Base-by-base conservation (phyloP, 1,140 invertebrate species). In the Neodiprion pinetum region DNA sequence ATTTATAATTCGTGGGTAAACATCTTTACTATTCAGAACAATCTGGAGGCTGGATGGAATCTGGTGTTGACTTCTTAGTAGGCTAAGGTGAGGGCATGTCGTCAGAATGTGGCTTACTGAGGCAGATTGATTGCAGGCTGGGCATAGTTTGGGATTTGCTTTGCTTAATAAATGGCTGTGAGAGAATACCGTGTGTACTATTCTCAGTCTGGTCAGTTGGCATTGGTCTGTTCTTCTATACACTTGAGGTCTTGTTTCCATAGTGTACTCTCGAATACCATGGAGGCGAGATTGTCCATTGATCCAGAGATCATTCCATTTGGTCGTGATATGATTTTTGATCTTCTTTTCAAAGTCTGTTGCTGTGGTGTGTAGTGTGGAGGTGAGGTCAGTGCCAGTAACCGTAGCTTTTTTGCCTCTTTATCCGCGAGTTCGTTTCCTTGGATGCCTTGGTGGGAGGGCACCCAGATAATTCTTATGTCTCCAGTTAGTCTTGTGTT, bases 361-460 rank as follows among this genome's bases (percentile, higher is more conserved):
- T 14, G 1, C n/a, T 53, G 1, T 53, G 50, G 50, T 21, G 61
- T 48, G 17, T 71, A 76, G 21, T 70, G 11, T 7, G 48, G 0
- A 5, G 4, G 21, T 50, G 47, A 40, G 12, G 11, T 2, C 5
- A 72, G 50, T 67, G n/a, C 23, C 17, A 21, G 14, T 69, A 40
- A 48, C 10, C 12, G 72, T 74, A 10, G 73, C 73, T 17, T 28
- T 61, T 74, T 74, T 1, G 73, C 73, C 9, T 67, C 68, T 11
- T 17, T 9, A 17, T 74, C 73, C 1, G 73, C 73, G 4, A 12
- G 10, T 74, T 74, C 49, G 28, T 74, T 74, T 40, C 68, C 73
- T 48, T 8, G 17, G 7, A 74, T 74, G 12, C 68, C 73, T 71
- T 49, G 8, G 23, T 74, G 73, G 9, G 68, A 40, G 17, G 73